Evolutionary conservation across 2,888 invertebrate genomes (phyloP), one percentile per base, ranked within the genome.

Genomic region (Orthosia incerta): DNA sequence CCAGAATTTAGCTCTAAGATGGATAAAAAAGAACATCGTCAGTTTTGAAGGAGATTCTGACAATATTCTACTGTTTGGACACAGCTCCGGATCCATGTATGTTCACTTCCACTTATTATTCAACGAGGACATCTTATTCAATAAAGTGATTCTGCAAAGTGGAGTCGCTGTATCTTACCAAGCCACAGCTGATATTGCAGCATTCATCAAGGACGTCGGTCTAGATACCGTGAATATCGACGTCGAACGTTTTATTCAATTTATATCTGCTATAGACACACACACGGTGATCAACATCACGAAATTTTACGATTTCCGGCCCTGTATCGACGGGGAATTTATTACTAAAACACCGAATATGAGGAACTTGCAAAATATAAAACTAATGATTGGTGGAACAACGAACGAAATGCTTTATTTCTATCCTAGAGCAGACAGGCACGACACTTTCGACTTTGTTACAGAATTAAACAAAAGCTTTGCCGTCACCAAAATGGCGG

Each of bases 141-240:
- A 80, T n/a, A 83, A 71, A 63, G 70, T 56, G 9, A 83, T 83
- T 12, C 15, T 83, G 18, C 84, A 83, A 63, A 80, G 84, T 26
- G 83, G 84, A 0, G 46, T 45, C 0, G 76, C 61, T 13, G 23
- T 68, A 0, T 39, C 20, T 3, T 31, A 46, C 5, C 15, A 61
- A 39, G 48, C 9, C 2, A 71, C 71, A 9, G 39, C 7, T 9
- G 45, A 62, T 2, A 23, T 31, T 11, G 7, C 45, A 13, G 59
- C 51, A 5, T 20, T 79, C 1, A 45, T 50, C 1, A 59, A 50
- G 16, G 79, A 78, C 15, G 60, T 79, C 60, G 76, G 76, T 46
- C 11, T 55, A n/a, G 16, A 55, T 20, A 16, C 9, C 23, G 55
- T 64, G 31, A 76, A 60, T 78, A 50, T 71, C 23, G 15, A 60